Base-by-base conservation (phyloP, 2,888 invertebrate species). In the Helleia helle region DNA sequence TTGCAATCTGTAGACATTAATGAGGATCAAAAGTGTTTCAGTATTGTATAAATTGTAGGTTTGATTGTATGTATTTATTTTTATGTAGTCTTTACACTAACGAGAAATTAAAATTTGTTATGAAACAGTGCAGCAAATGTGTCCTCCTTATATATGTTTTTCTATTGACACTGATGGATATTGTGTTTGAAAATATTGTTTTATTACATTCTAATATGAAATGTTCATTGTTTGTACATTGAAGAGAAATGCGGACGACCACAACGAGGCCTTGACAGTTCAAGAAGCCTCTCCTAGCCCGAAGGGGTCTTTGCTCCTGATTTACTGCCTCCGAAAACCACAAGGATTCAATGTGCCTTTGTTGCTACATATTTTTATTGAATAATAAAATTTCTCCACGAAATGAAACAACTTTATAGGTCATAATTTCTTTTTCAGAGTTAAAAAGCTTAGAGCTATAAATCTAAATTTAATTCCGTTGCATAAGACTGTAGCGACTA, bases 281-380 rank as follows among this genome's bases (percentile, higher is more conserved):
- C 75, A 80, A 77, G 80, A 76, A 79, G 80, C 73, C 63, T 62
- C 56, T 51, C 62, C 68, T 57, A 60, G 65, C 59, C 52, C 49
- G 47, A 48, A 55, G 59, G 64, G 77, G 72, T 71, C 75, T 65
- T 80, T 77, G 75, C 77, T 67, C 76, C 75, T 81, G 79, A 81
- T 80, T 84, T 83, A 83, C 65, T 60, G 68, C 63, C 69, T 58
- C 73, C 72, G 56, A 75, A 76, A 83, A 80, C 84, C 81, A 63
- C 81, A 83, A 66, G 65, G 69, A 72, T 64, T 67, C 76, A 75
- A 81, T 76, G 74, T 71, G 71, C 79, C 79, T 81, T 81, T 84
- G 81, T 81, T 76, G 68, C 61, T 59, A 67, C 57, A 63, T 60
- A 57, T 58, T 75, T 83, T 84, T 84, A 83, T 83, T 81, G 80